Evolutionary conservation across 2,113 vertebrate species (phyloP).

Genomic region (Narcine bancroftii): DNA sequence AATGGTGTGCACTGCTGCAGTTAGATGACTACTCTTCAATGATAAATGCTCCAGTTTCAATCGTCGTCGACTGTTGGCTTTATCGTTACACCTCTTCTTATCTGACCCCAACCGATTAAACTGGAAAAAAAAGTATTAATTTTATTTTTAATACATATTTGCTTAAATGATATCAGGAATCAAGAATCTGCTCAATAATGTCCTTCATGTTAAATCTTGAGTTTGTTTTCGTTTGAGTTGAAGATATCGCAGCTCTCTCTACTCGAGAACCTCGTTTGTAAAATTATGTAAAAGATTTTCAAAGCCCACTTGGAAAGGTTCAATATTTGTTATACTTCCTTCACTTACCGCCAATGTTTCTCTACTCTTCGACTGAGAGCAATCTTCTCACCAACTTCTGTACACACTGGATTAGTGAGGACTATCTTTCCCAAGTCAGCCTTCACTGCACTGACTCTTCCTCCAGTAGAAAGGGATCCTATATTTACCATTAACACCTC

Average conservation of each 20-base stretch:
- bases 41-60: slow-evolving; percentile 53
- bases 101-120: slow-evolving; percentile 97
- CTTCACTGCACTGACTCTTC: slow-evolving; percentile 92
- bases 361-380: slow-evolving; percentile 94
- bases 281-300: neutral
- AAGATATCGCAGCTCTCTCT: neutral
- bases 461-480: slow-evolving; percentile 90
- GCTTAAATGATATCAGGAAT: neutral
- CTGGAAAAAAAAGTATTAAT: slow-evolving; percentile 53
- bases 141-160: neutral
- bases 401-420: slow-evolving; percentile 94
- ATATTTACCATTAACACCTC: slow-evolving; percentile 99
- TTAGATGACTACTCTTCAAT: slow-evolving; percentile 30
- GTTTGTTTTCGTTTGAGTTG: no score
- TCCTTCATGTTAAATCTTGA: neutral
- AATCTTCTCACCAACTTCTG: slow-evolving; percentile 97
- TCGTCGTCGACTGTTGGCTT: slow-evolving; percentile 95
- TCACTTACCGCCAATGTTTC: slow-evolving; percentile 93
- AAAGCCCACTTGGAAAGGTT: neutral
- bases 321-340: neutral
- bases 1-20: slow-evolving; percentile 2
- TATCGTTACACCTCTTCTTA: slow-evolving; percentile 97
- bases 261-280: neutral
- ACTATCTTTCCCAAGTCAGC: slow-evolving; percentile 97
- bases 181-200: neutral